Evolutionary conservation across 2,888 invertebrate genomes (phyloP).

Genomic region (Thecophora atra): DNA sequence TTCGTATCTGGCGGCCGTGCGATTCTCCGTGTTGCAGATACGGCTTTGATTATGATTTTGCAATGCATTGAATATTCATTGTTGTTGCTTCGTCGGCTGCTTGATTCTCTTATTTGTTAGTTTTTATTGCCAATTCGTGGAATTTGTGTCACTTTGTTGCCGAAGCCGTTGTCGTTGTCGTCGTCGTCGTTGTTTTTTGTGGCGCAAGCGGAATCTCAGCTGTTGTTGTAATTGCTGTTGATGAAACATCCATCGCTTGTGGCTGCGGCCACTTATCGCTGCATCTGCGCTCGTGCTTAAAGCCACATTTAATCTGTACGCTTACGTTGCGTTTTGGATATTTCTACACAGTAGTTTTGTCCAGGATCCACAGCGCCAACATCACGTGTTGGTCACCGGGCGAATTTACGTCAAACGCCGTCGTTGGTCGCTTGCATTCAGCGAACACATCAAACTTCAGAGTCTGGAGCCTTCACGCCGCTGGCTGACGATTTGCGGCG

Average conservation of each 20-base stretch:
- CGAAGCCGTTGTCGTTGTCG: background rate
- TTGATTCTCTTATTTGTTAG: background rate
- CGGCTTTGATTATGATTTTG: constrained; percentile 2
- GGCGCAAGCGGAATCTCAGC: too few species aligned
- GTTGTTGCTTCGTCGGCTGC: background rate
- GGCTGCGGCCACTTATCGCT: background rate
- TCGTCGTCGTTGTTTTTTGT: background rate
- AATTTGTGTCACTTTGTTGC: background rate
- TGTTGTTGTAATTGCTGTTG: background rate
- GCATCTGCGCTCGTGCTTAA: background rate
- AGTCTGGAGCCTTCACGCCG: background rate
- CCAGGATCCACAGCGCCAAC: too few species aligned
- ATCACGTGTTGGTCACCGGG: constrained; percentile 4
- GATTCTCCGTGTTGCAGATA: background rate
- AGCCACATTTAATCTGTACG: background rate
- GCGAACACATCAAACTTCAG: too few species aligned
- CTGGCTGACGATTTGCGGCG: background rate
- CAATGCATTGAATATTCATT: constrained; percentile 4
- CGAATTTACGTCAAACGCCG: background rate
- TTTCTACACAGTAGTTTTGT: too few species aligned
- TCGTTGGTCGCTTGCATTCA: background rate
- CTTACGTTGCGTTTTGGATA: too few species aligned
- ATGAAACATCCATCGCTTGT: background rate
- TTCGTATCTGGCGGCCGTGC: background rate
- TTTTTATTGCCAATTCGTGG: too few species aligned